Base-by-base conservation (phyloP, 1,140 invertebrate genomes). In the Chrysomallon squamiferum region DNA sequence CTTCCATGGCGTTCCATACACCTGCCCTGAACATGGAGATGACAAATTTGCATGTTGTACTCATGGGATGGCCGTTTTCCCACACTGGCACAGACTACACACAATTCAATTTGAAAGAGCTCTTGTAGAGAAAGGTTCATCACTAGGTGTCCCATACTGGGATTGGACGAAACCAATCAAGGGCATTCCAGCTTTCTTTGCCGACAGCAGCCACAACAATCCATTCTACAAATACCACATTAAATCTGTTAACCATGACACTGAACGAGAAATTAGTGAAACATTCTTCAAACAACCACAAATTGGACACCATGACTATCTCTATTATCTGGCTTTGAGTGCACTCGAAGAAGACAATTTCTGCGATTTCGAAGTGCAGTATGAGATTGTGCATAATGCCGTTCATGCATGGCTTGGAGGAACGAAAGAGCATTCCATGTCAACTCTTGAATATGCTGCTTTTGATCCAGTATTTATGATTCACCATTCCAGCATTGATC, bases 41-140 rank as follows among this genome's bases (percentile, higher is more conserved):
- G 43, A 59, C 30, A 58, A 56, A 25, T 63, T 58, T 50, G 50
- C 70, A 18, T 72, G 70, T 57, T 72, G 70, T 50, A 43, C 43
- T 3, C 70, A 72, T 52, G 70, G 69, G n/a, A 73, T 73, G 71
- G 62, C 71, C 20, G 60, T 61, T 18, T 72, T 72, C 58, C 71
- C 67, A 13, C 71, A 72, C 59, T 72, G 71, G 71, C 71, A 72
- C 52, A 52, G 71, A 11, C 63, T 72, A 30, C 64, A 59, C 50
- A 68, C 67, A 20, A 54, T 72, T n/a, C 71, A 72, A 43, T 62
- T 66, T 20, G 71, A 72, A 43, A 57, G 57, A 33, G 45, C 66
- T 15, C 63, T 72, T 18, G 47, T 61, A 41, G 54, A 65, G 11
- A 25, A 66, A 18, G 71, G 67, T 7, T 49, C 62, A 7, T 49